Evolutionary conservation across 2,113 vertebrate genomes (phyloP).

Genomic region (Menidia beryllina): DNA sequence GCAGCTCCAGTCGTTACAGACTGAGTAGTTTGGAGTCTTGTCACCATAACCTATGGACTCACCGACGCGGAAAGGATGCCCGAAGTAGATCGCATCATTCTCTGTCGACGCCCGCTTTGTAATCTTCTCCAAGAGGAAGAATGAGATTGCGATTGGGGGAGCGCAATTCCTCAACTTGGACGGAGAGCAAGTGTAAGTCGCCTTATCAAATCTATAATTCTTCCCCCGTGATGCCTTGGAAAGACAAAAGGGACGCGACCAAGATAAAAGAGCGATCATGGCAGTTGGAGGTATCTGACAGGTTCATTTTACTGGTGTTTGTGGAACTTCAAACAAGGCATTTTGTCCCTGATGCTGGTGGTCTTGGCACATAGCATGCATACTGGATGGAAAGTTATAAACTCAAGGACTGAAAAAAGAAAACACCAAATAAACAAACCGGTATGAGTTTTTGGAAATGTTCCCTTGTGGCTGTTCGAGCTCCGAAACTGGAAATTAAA

Average conservation of each 20-base stretch:
- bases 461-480: neutral
- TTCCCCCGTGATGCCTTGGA: slow-evolving; percentile 36
- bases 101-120: slow-evolving; percentile 36
- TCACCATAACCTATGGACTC: slow-evolving; percentile 48
- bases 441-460: neutral
- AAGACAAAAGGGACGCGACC: slow-evolving; percentile 19
- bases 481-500: too few species aligned
- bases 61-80: slow-evolving; percentile 13
- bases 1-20: slow-evolving; percentile 43
- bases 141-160: slow-evolving; percentile 45
- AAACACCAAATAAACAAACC: neutral
- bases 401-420: neutral
- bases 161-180: slow-evolving; percentile 54
- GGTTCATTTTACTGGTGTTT: slow-evolving; percentile 61
- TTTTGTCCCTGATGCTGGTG: slow-evolving; percentile 31
- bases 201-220: slow-evolving; percentile 68
- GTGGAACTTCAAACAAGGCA: slow-evolving; percentile 34
- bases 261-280: slow-evolving; percentile 9
- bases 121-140: slow-evolving; percentile 51
- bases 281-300: slow-evolving; percentile 33
- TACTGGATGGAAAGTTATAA: slow-evolving; percentile 29
- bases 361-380: slow-evolving; percentile 27
- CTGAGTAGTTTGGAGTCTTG: slow-evolving; percentile 46
- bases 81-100: slow-evolving; percentile 39
- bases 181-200: slow-evolving; percentile 33